Evolutionary conservation across 30 jellyfish, hydroid and myxozoan species (phyloP).

Genomic region (Calvadosia cruxmelitensis): DNA sequence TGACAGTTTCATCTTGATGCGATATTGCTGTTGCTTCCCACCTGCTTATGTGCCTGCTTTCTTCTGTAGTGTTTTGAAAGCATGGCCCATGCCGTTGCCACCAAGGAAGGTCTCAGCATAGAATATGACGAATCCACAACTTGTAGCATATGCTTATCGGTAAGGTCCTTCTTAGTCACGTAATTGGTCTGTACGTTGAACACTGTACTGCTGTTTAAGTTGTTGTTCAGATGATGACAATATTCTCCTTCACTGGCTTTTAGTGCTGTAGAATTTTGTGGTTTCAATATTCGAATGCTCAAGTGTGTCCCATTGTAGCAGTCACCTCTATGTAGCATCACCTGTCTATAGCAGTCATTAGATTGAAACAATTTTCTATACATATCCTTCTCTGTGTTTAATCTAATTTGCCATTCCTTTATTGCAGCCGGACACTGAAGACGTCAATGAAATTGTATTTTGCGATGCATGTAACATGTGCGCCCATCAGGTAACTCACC

Average conservation of each 20-base stretch:
- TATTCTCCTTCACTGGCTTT: too few relatives aligned
- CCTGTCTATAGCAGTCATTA: too few relatives aligned
- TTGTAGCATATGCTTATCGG: constrained; percentile 85
- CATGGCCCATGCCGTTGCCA: constrained; percentile 97
- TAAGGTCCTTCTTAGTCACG: constrained; percentile 33
- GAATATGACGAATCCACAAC: constrained; percentile 87
- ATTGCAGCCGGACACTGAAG: constrained; percentile 95
- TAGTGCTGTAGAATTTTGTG: too few relatives aligned
- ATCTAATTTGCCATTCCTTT: background rate
- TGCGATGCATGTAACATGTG: constrained; percentile 97
- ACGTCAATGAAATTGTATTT: constrained; percentile 73
- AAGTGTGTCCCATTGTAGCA: too few relatives aligned
- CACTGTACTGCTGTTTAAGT: too few relatives aligned
- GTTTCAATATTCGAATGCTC: too few relatives aligned
- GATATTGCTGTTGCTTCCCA: background rate
- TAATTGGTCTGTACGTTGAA: too few relatives aligned
- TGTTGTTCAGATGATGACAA: too few relatives aligned
- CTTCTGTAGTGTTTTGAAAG: constrained; percentile 71
- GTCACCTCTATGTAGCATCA: too few relatives aligned
- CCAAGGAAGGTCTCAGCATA: constrained; percentile 87
- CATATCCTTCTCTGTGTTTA: too few relatives aligned
- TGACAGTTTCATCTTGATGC: background rate
- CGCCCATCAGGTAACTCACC: constrained; percentile 68
- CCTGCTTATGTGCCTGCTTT: background rate
- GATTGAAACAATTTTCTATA: too few relatives aligned